These are phyloP conservation scores for Tenthredo livida DNA, from an alignment of 2,888 invertebrate species.

Conservation along the genomic window DNA sequence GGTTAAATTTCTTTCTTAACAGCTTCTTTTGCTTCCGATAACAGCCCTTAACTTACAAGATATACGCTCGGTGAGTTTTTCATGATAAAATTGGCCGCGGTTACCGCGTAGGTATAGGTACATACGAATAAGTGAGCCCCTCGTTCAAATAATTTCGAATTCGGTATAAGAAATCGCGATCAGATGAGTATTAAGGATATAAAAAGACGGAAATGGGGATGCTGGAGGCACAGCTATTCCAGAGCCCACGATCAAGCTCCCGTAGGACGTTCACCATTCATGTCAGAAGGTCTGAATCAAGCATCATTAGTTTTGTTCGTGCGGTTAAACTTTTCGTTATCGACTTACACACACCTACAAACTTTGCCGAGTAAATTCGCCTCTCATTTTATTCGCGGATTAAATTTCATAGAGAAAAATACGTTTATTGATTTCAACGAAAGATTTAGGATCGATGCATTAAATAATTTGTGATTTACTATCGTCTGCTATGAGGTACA, in stretches of 20 bases:
- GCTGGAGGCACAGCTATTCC: not conserved
- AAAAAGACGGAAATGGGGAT: not conserved
- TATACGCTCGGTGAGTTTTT: not conserved
- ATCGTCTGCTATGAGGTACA: not conserved
- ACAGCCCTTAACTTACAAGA: not conserved
- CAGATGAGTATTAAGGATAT: not conserved
- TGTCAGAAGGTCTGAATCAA: slow-evolving; percentile 25
- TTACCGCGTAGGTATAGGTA: too few species aligned
- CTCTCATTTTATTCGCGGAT: not conserved
- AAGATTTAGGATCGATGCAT: not conserved
- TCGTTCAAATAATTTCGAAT: not conserved
- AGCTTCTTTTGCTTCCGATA: not conserved
- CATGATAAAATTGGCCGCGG: not conserved
- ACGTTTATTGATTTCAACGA: not conserved
- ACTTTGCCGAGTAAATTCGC: not conserved
- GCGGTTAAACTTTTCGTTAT: slow-evolving; percentile 23
- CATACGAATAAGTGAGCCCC: not conserved
- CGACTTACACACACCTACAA: not conserved
- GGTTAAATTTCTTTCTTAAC: not conserved
- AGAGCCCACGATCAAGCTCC: not conserved
- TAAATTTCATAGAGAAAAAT: not conserved
- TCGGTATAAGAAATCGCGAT: slow-evolving; percentile 9
- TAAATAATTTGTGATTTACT: not conserved
- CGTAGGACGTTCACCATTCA: slow-evolving; percentile 20
- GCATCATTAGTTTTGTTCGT: slow-evolving; percentile 38